Evolutionary conservation across 2,797 vertebrate species (phyloP).

Genomic region (Hyperoplus lanceolatus): DNA sequence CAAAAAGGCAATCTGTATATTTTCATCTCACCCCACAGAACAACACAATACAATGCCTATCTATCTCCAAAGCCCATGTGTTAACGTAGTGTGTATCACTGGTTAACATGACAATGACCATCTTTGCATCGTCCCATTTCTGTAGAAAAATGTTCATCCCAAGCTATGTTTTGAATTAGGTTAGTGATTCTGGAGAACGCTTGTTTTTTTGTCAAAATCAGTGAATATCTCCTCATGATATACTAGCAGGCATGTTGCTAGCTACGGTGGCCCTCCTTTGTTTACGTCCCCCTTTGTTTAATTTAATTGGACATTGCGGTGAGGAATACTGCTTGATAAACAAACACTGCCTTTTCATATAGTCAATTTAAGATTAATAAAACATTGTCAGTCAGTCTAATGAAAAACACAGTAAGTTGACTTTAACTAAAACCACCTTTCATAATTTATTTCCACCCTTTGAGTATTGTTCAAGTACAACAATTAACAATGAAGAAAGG

Average conservation of each 20-base stretch:
- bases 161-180: background rate
- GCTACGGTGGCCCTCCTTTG: no score
- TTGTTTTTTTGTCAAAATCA: no score
- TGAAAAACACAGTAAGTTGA: conserved; percentile 78
- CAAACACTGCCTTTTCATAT: conserved; percentile 73
- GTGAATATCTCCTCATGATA: no score
- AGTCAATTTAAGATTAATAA: conserved; percentile 54
- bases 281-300: background rate
- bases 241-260: no score
- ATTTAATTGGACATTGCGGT: conserved; percentile 58
- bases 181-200: no score
- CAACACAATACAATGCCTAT: conserved; percentile 69
- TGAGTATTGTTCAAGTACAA: conserved; percentile 88
- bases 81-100: conserved; percentile 55
- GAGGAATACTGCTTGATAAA: conserved; percentile 77
- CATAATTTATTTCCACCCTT: conserved; percentile 85
- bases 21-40: conserved; percentile 61
- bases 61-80: conserved; percentile 55
- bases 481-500: conserved; percentile 87
- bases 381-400: conserved; percentile 62
- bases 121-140: conserved; percentile 36
- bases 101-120: conserved; percentile 47
- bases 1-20: conserved; percentile 80
- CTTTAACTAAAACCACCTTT: conserved; percentile 79
- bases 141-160: conserved; percentile 51